Percentiles rank a stretch among this genome's conserved stretches.
Evolutionary conservation across 1,140 invertebrate genomes (phyloP).

Genomic region (Drosophila persimilis): DNA sequence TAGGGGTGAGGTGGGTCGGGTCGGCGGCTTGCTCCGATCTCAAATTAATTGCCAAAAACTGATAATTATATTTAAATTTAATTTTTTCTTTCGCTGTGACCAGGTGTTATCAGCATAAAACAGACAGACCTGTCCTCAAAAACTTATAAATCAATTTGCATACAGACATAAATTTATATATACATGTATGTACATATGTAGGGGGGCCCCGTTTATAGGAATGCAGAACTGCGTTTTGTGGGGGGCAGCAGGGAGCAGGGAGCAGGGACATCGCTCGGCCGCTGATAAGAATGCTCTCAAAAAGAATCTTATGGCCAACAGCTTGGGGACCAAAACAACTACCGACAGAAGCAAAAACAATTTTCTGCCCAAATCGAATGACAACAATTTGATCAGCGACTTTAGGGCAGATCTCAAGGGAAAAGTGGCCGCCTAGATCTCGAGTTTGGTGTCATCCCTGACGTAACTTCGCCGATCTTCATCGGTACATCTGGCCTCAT

Average conservation of each 20-base stretch:
- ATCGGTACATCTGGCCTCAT: no score
- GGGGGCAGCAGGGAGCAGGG: conserved; percentile 30
- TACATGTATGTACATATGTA: no score
- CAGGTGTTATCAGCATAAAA: conserved; percentile 42
- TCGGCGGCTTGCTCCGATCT: not conserved
- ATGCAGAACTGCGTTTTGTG: conserved; percentile 41
- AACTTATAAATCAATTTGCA: conserved; percentile 44
- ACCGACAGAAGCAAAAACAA: conserved; percentile 1
- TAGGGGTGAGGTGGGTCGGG: no score
- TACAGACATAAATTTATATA: no score
- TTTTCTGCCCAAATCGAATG: not conserved
- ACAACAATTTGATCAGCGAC: no score
- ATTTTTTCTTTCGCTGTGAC: conserved; percentile 20
- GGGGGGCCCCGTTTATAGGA: no score
- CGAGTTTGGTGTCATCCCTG: no score
- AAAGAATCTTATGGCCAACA: conserved; percentile 13
- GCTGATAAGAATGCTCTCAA: conserved; percentile 17
- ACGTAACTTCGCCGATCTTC: no score
- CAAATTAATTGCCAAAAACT: conserved; percentile 32
- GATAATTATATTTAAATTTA: conserved; percentile 52
- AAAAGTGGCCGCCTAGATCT: no score
- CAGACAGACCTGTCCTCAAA: conserved; percentile 39
- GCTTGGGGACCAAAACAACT: conserved; percentile 40
- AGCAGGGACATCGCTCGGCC: not conserved
- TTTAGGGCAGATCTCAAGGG: no score